A percentile compares a stretch with the other conserved stretches of the same genome.
Conservation (phyloP, 2,888 invertebrate species). For the Drosophila tripunctata region DNA sequence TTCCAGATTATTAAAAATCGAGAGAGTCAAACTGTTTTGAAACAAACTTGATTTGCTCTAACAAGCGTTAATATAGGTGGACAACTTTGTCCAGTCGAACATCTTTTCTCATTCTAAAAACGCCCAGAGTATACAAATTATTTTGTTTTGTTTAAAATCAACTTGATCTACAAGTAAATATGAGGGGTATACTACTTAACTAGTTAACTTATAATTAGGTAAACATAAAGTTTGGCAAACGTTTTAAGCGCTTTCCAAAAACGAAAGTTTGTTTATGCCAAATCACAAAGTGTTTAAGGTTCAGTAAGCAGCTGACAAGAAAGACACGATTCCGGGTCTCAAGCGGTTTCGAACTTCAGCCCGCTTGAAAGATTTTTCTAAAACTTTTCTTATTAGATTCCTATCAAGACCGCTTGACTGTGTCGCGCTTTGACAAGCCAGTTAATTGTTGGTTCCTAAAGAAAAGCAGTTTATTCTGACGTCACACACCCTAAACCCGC, state of each 20-base stretch:
- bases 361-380: slow-evolving; percentile 43
- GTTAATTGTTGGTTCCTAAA: slow-evolving; percentile 62
- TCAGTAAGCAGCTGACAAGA: slow-evolving; percentile 65
- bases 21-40: no score
- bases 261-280: slow-evolving; percentile 54
- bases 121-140: no score
- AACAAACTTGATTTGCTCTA: no score
- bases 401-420: slow-evolving; percentile 56
- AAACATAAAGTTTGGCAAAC: slow-evolving; percentile 32
- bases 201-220: slow-evolving; percentile 42
- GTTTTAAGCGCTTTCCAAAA: slow-evolving; percentile 59
- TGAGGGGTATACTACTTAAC: no score
- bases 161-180: no score
- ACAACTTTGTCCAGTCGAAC: no score
- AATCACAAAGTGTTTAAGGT: slow-evolving; percentile 59
- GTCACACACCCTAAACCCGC: slow-evolving; percentile 6
- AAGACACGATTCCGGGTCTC: slow-evolving; percentile 4
- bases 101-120: no score
- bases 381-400: slow-evolving; percentile 71
- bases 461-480: slow-evolving; percentile 13
- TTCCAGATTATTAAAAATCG: no score
- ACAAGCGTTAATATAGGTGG: no score
- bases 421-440: slow-evolving; percentile 75
- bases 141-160: no score
- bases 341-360: not conserved